These are phyloP conservation scores for Jacana jacana DNA, from an alignment of 2,113 vertebrate species.

Conservation along the genomic window DNA sequence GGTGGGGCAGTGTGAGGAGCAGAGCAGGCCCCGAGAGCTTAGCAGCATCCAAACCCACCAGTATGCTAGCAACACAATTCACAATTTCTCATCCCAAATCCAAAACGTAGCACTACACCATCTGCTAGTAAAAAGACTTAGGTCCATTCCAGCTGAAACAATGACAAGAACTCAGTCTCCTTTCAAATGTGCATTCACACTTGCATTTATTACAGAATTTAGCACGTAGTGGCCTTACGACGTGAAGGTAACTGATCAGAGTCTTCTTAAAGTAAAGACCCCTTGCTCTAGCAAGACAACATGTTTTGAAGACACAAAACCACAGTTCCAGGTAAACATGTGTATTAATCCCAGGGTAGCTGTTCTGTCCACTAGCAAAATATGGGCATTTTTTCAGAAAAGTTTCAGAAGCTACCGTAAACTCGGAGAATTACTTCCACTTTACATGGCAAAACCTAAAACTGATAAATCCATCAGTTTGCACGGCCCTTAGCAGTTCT, in stretches of 20 bases:
- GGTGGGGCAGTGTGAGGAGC: background rate
- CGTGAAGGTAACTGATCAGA: background rate
- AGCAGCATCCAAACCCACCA: background rate
- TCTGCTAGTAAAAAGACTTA: background rate
- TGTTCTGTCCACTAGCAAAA: background rate
- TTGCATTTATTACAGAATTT: background rate
- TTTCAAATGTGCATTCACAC: background rate
- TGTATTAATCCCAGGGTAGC: background rate
- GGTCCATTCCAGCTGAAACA: background rate
- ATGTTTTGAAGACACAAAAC: background rate
- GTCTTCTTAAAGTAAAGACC: background rate
- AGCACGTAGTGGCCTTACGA: background rate
- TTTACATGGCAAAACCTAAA: background rate
- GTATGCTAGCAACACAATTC: background rate
- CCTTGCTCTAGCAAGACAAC: background rate
- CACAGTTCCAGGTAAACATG: background rate
- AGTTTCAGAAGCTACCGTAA: background rate
- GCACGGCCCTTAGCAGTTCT: background rate
- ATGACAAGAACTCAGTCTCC: background rate
- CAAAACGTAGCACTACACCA: background rate
- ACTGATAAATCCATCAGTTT: background rate
- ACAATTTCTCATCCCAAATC: background rate
- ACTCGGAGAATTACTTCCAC: background rate
- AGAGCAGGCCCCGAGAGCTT: background rate
- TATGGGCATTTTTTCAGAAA: background rate